phyloP scores from a whole-genome alignment of 2,113 vertebrate genomes.

The Daphoenositta chrysoptera region DNA sequence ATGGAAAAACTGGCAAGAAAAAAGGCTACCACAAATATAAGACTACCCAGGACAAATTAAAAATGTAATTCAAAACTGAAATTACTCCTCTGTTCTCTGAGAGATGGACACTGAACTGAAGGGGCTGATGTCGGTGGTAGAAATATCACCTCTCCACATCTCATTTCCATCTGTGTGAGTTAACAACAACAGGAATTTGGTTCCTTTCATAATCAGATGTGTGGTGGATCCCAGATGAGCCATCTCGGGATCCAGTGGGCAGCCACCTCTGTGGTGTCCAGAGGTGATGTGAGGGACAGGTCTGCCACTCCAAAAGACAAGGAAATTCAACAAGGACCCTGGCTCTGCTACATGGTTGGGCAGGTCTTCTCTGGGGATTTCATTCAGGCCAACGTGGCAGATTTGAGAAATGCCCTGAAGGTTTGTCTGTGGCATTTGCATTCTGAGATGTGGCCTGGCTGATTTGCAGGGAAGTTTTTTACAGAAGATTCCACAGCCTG shows the following conservation, averaged over 20 bases:
- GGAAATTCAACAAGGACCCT: background rate
- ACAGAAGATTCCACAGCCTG: background rate
- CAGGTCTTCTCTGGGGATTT: background rate
- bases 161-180: background rate
- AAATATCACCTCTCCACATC: background rate
- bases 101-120: background rate
- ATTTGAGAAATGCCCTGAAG: background rate
- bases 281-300: background rate
- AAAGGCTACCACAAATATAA: background rate
- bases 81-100: background rate
- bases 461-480: background rate
- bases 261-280: background rate
- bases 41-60: background rate
- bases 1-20: background rate
- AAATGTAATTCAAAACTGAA: background rate
- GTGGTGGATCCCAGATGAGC: fast-evolving
- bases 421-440: background rate
- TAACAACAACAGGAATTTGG: background rate
- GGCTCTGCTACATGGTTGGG: background rate
- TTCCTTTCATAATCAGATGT: background rate
- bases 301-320: background rate
- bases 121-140: background rate
- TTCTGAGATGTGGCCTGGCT: background rate
- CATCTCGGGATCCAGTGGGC: background rate
- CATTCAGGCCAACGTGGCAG: background rate